phyloP scores from a whole-genome alignment of 2,797 vertebrate species.

The Euphonia xanthogaster region DNA sequence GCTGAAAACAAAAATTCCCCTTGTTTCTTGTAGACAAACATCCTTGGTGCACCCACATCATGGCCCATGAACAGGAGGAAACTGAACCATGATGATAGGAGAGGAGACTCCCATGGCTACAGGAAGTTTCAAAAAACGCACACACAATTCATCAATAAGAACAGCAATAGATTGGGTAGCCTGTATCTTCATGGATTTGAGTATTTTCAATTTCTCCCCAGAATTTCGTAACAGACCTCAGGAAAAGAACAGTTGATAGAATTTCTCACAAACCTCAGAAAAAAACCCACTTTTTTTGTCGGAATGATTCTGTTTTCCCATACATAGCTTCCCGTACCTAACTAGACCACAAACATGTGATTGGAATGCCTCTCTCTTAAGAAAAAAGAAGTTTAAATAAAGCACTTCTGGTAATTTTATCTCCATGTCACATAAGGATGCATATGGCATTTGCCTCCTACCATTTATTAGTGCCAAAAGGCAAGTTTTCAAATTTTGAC shows the following conservation, averaged over 20 bases:
- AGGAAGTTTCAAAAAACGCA: not conserved
- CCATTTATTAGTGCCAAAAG: not conserved
- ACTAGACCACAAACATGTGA: not conserved
- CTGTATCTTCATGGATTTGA: not conserved
- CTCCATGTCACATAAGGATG: not conserved
- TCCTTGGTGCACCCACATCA: not conserved
- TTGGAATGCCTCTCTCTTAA: not conserved
- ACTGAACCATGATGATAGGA: not conserved
- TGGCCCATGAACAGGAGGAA: not conserved
- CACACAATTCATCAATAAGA: not conserved
- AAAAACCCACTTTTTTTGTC: accelerated
- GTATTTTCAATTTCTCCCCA: not conserved
- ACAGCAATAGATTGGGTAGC: not conserved
- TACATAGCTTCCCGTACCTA: not conserved
- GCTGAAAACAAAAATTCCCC: not conserved
- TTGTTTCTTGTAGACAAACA: not conserved
- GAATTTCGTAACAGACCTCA: not conserved
- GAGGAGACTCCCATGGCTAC: not conserved
- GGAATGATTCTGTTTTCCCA: not conserved
- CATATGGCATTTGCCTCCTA: not conserved
- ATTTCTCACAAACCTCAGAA: not conserved
- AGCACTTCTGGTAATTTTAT: not conserved
- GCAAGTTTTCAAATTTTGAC: not conserved
- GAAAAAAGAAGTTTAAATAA: not conserved
- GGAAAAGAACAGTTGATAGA: not conserved